A percentile compares a stretch with the other conserved stretches of the same genome.
Conservation (phyloP, 2,797 vertebrate genomes). For the Micrastur ruficollis region DNA sequence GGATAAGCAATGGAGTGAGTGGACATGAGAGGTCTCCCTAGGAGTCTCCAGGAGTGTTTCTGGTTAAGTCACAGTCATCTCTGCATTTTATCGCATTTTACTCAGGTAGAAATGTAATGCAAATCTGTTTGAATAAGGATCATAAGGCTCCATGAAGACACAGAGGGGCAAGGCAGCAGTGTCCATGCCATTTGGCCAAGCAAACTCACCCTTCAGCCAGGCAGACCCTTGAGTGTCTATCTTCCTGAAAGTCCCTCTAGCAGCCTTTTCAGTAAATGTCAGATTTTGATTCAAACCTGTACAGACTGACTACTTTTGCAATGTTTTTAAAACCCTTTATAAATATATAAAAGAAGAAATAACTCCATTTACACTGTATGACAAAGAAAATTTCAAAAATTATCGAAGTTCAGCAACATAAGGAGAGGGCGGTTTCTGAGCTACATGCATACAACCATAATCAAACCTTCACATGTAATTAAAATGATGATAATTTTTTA, state of each 20-base stretch:
- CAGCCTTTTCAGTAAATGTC: neutral
- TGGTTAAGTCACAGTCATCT: neutral
- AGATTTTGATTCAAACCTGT: neutral
- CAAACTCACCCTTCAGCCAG: neutral
- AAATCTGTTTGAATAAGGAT: neutral
- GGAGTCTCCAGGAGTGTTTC: neutral
- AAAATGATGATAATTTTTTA: neutral
- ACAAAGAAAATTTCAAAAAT: neutral
- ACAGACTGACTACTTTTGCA: neutral
- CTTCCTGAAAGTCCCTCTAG: neutral
- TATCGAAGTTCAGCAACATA: neutral
- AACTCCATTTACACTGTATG: neutral
- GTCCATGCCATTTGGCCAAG: neutral
- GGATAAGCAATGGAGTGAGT: neutral
- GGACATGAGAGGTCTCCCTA: neutral
- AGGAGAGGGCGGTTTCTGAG: neutral
- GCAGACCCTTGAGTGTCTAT: neutral
- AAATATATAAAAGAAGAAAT: neutral
- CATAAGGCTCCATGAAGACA: neutral
- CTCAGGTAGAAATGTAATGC: neutral
- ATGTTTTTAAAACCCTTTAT: neutral
- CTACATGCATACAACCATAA: neutral
- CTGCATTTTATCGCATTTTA: neutral
- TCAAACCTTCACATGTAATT: neutral
- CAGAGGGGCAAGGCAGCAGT: neutral